Percentiles rank a stretch among this genome's conserved stretches.
phyloP scores from a whole-genome alignment of 2,113 vertebrate genomes.

The Bettongia penicillata region DNA sequence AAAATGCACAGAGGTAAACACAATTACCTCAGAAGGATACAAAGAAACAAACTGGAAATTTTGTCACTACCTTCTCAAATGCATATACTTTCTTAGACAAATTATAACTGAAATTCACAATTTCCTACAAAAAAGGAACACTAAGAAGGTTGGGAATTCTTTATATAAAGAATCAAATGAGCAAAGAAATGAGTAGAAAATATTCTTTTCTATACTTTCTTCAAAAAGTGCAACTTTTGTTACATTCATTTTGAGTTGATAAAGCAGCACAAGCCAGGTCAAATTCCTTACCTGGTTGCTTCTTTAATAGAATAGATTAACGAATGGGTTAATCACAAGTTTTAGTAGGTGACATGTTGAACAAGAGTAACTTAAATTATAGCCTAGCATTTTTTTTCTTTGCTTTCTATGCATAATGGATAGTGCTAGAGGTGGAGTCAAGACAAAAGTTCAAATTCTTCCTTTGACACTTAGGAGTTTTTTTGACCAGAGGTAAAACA shows the following conservation, averaged over 20 bases:
- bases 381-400: background rate
- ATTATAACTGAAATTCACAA: too few relatives aligned
- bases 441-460: too few relatives aligned
- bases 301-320: background rate
- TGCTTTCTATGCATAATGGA: too few relatives aligned
- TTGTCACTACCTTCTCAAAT: too few relatives aligned
- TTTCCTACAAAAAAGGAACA: background rate
- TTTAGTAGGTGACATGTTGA: background rate
- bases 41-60: too few relatives aligned
- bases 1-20: too few relatives aligned
- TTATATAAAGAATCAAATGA: background rate
- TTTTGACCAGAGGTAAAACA: too few relatives aligned
- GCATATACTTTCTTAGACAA: too few relatives aligned
- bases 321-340: conserved; percentile 6
- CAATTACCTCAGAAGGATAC: too few relatives aligned
- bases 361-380: background rate
- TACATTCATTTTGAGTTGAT: background rate
- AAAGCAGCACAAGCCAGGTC: background rate
- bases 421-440: too few relatives aligned
- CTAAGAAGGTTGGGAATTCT: background rate
- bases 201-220: background rate
- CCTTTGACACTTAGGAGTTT: too few relatives aligned
- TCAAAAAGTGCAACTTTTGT: background rate
- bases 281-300: background rate
- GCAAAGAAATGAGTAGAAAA: background rate